Evolutionary conservation across 2,797 vertebrate genomes (phyloP), one percentile per base, ranked within the genome.

Genomic region (Phrynocephalus vlangalii): DNA sequence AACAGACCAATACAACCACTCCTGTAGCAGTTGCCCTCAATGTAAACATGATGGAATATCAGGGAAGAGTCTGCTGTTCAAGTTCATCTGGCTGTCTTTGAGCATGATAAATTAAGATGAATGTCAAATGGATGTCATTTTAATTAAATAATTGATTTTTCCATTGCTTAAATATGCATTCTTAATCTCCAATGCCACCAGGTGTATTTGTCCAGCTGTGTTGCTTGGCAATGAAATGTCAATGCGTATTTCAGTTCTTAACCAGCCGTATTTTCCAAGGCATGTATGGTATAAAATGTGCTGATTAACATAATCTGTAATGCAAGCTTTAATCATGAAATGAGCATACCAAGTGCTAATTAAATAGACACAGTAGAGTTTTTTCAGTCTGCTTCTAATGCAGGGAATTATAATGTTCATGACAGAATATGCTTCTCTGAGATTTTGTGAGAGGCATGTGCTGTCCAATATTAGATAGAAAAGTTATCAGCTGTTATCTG

Each of bases 71-170:
- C 72, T 68, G 72, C 26, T 33, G 63, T 76, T 87, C 66, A 20
- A 68, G 50, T 76, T 70, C n/a, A 68, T 24, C 48, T 83, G 72
- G 33, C 44, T 85, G 33, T 38, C 76, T 75, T 75, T 81, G n/a
- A 86, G n/a, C 16, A n/a, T 15, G 13, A 56, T 72, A 60, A 30
- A n/a, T 79, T 79, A 76, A 66, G 28, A 76, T 20, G 20, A 13
- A 63, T 76, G 44, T 67, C 8, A 26, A 78, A 76, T 77, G 30
- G 67, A 52, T 82, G 48, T 38, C 30, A 13, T 3, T 28, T 26
- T 50, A 68, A 82, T 76, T 68, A 86, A 73, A 71, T 18, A 71
- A 13, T 48, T 16, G 3, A 11, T 82, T 33, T 16, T 87, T 77
- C 77, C 63, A 56, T 48, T 68, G 24, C 44, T 52, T 77, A 68